Evolutionary conservation across 2,113 vertebrate species (phyloP), one percentile per base, ranked within the genome.

Genomic region (Callaeas wilsoni): DNA sequence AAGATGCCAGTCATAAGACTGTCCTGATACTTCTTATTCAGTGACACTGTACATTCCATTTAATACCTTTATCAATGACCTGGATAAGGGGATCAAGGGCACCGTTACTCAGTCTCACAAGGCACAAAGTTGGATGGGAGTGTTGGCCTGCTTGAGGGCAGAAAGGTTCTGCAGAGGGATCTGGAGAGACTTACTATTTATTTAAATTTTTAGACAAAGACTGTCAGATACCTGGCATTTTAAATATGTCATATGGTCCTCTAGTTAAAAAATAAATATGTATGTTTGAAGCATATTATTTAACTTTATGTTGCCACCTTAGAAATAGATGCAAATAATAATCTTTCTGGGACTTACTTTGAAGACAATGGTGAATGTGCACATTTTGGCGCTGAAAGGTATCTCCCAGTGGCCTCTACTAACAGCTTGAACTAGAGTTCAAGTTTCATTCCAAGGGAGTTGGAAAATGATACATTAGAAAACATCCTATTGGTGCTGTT

Each of bases 381-480:
- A 46, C 23, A 56, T 75, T 85, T 91, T 84, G 76, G 32, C 64
- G 92, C 44, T 35, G 65, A 59, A 78, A 84, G 29, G 14, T 63
- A 35, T 78, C 84, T 90, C 68, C 85, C 91, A 79, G 79, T 84
- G 88, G 80, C 65, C n/a, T 89, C 57, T 57, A 33, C 89, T 76
- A 79, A 89, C 53, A 73, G 41, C 77, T 68, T 93, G 64, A 93
- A 90, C 46, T 30, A 29, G 44, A 88, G 93, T 95, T 96, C 78
- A 87, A 71, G 64, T 87, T 95, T 84, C 60, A 79, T 94, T 90
- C 87, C 13, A 4, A 65, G 42, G 64, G n/a, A 91, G 8, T 9
- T 92, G 68, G 93, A 87, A 92, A 94, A 85, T 84, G 88, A 87
- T 74, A 65, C 55, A 78, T 82, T 85, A 82, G 73, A 84, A 88